These are phyloP conservation scores for Oscheius sp. DNA, from an alignment of 1,140 invertebrate genomes.

Conservation along the genomic window DNA sequence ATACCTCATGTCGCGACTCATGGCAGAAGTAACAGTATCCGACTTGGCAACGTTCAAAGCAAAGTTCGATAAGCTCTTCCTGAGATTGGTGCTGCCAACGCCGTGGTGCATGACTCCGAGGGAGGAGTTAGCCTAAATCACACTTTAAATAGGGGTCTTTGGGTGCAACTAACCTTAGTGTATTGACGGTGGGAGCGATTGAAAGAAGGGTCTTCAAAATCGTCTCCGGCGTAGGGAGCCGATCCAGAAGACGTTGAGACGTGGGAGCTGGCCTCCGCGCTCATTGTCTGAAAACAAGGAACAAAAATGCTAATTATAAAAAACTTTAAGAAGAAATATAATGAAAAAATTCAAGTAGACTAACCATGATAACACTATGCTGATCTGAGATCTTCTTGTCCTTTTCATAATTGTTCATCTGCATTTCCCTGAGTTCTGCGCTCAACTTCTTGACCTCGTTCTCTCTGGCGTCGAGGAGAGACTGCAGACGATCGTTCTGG, in stretches of 20 bases:
- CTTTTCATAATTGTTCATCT: not conserved
- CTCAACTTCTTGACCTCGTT: not conserved
- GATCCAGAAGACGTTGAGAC: not conserved
- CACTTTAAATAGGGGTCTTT: too few relatives aligned
- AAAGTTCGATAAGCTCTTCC: not conserved
- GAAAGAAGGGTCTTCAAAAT: not conserved
- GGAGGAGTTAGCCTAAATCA: not conserved
- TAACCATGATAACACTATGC: not conserved
- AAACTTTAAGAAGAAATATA: not conserved
- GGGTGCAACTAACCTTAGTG: too few relatives aligned
- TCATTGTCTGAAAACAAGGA: constrained; percentile 2
- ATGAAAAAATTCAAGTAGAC: not conserved
- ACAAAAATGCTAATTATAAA: too few relatives aligned
- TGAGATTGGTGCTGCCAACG: not conserved
- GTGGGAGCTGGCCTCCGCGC: not conserved
- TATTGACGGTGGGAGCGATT: not conserved
- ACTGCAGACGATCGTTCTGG: not conserved
- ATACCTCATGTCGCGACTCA: not conserved
- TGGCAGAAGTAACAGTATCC: not conserved
- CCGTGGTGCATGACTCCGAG: not conserved
- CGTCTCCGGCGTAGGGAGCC: not conserved
- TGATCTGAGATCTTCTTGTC: not conserved
- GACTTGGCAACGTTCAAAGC: not conserved
- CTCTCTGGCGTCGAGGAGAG: not conserved
- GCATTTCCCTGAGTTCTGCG: not conserved